Conservation (phyloP, 23 tunicate genomes). For the Ascidia mentula region DNA sequence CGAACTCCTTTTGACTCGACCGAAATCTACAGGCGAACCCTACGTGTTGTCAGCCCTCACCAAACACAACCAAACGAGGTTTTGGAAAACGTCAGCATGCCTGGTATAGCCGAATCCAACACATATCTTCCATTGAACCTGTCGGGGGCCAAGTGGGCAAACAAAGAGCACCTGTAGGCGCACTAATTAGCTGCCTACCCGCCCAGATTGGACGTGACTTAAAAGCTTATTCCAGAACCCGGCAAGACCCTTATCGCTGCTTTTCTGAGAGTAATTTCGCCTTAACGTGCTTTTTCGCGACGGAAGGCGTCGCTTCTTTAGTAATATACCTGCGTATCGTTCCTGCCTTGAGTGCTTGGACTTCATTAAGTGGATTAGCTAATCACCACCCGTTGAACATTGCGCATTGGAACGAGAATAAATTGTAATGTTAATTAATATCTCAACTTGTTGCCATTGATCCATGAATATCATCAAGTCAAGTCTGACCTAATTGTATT, state of each 20-base stretch:
- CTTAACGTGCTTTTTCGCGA: slow-evolving; percentile 6
- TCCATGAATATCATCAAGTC: too few relatives aligned
- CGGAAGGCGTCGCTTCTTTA: background rate
- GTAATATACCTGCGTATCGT: background rate
- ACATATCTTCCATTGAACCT: background rate
- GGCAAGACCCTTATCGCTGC: background rate
- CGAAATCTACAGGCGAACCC: too few relatives aligned
- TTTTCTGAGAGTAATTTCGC: background rate
- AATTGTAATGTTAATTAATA: too few relatives aligned
- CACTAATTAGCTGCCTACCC: background rate
- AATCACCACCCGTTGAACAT: too few relatives aligned
- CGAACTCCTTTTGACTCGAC: too few relatives aligned
- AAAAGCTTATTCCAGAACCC: background rate
- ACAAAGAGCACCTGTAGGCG: background rate
- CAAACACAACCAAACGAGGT: too few relatives aligned
- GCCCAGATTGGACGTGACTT: background rate
- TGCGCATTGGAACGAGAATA: too few relatives aligned
- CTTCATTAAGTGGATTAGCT: slow-evolving; percentile 7
- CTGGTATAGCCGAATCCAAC: background rate
- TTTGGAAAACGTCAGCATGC: too few relatives aligned
- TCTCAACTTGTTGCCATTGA: too few relatives aligned
- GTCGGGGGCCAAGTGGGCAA: background rate
- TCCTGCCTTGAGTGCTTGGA: background rate
- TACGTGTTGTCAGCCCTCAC: too few relatives aligned
- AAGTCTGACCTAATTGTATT: too few relatives aligned